A percentile compares a stretch with the other conserved stretches of the same genome.
Evolutionary conservation across 2,113 vertebrate genomes (phyloP).

Genomic region (Hyla sarda): DNA sequence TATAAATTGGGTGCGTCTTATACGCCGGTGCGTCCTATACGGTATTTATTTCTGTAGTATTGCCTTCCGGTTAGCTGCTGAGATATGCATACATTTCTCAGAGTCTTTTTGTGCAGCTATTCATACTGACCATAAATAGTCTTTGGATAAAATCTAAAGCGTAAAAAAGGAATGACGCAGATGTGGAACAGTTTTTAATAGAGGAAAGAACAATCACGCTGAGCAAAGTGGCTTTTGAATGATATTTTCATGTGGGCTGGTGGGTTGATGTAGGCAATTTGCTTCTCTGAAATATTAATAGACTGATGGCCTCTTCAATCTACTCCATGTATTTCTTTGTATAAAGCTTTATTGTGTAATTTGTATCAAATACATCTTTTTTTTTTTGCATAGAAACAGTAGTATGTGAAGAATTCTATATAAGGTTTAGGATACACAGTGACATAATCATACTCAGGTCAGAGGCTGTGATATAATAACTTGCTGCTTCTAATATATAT

Average conservation of each 20-base stretch:
- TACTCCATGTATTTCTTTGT: too few species aligned
- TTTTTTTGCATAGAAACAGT: neutral
- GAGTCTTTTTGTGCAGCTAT: constrained; percentile 25
- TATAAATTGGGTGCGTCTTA: too few species aligned
- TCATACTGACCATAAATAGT: constrained; percentile 7
- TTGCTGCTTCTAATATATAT: too few species aligned
- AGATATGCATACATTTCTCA: too few species aligned
- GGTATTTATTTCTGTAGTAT: too few species aligned
- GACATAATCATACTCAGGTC: neutral
- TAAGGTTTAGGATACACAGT: neutral
- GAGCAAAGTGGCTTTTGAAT: constrained; percentile 11
- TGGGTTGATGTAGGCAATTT: constrained; percentile 19
- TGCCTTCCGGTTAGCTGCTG: too few species aligned
- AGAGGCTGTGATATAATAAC: too few species aligned
- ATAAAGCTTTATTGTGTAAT: neutral
- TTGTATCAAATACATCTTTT: neutral
- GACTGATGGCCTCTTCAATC: neutral
- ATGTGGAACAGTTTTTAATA: neutral
- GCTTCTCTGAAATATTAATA: neutral
- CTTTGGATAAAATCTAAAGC: constrained; percentile 40
- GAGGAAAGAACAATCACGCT: neutral
- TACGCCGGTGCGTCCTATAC: too few species aligned
- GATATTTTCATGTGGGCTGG: constrained; percentile 26
- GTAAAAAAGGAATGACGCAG: constrained; percentile 24
- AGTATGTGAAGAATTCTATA: neutral